phyloP scores from a whole-genome alignment of 2,888 invertebrate genomes.

The Cephus sareptanus region DNA sequence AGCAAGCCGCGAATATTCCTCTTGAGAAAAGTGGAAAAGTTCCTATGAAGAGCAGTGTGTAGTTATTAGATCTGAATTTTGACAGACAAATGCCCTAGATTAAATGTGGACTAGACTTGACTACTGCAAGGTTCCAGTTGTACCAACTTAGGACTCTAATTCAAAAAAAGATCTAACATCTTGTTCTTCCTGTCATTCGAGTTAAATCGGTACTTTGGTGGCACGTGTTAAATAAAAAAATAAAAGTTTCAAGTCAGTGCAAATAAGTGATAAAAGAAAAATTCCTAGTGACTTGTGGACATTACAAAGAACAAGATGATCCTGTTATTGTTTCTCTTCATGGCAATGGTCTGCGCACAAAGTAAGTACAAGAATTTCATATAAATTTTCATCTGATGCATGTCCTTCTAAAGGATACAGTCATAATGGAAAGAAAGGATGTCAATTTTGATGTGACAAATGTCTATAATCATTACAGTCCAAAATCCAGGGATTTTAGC shows the following conservation, averaged over 20 bases:
- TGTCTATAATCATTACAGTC: neutral
- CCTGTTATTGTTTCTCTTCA: slow-evolving; percentile 22
- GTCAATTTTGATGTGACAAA: neutral
- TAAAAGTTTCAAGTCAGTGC: neutral
- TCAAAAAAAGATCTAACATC: neutral
- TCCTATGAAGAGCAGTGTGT: neutral
- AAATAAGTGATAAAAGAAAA: slow-evolving; percentile 1
- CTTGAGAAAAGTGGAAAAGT: neutral
- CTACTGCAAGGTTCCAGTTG: neutral
- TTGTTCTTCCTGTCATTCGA: neutral
- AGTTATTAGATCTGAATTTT: neutral
- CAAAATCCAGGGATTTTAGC: neutral
- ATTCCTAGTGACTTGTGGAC: slow-evolving; percentile 2
- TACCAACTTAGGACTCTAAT: neutral
- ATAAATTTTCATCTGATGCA: neutral
- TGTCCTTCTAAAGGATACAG: too few relatives aligned
- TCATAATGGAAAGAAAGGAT: too few relatives aligned
- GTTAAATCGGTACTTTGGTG: neutral
- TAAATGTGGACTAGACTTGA: neutral
- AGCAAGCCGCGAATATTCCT: neutral
- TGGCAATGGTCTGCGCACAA: slow-evolving; percentile 28
- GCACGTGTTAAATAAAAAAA: neutral
- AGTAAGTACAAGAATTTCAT: slow-evolving; percentile 26
- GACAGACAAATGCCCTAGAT: neutral
- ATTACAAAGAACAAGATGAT: slow-evolving; percentile 10